Conservation (phyloP, 2,888 invertebrate species). For the Napeogenes sylphis region DNA sequence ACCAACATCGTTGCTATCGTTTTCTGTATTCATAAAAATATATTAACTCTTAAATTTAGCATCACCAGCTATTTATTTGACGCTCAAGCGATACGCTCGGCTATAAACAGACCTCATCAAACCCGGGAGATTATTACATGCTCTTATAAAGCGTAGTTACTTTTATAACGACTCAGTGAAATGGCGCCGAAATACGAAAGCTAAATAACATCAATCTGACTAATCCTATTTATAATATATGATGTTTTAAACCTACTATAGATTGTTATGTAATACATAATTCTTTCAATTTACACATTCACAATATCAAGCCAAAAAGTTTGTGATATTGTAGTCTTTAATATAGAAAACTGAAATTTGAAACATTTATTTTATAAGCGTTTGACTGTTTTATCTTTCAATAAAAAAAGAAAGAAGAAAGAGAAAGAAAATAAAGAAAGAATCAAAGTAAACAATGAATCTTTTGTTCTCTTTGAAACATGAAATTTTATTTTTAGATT, state of each 20-base stretch:
- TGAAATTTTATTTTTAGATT: too few relatives aligned
- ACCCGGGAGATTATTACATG: slow-evolving; percentile 54
- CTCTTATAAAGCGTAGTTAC: slow-evolving; percentile 46
- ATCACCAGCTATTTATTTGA: slow-evolving; percentile 68
- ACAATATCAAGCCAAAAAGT: too few relatives aligned
- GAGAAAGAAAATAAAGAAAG: too few relatives aligned
- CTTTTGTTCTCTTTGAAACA: too few relatives aligned
- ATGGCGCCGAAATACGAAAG: background rate
- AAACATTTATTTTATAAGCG: too few relatives aligned
- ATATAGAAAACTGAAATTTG: too few relatives aligned
- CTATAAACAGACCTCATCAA: slow-evolving; percentile 68
- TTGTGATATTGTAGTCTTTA: too few relatives aligned
- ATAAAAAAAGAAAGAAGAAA: too few relatives aligned
- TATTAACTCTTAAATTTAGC: slow-evolving; percentile 69
- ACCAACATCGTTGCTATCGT: slow-evolving; percentile 19
- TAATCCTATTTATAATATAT: background rate
- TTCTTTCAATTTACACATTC: too few relatives aligned
- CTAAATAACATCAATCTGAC: slow-evolving; percentile 4
- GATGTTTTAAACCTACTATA: background rate
- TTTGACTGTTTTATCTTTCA: too few relatives aligned
- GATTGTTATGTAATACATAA: background rate
- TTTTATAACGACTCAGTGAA: slow-evolving; percentile 33
- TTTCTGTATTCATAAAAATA: slow-evolving; percentile 58
- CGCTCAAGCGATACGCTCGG: slow-evolving; percentile 60
- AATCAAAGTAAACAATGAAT: too few relatives aligned